Evolutionary conservation across 2,797 vertebrate genomes (phyloP).

Genomic region (Neosilurus hyrtlii): DNA sequence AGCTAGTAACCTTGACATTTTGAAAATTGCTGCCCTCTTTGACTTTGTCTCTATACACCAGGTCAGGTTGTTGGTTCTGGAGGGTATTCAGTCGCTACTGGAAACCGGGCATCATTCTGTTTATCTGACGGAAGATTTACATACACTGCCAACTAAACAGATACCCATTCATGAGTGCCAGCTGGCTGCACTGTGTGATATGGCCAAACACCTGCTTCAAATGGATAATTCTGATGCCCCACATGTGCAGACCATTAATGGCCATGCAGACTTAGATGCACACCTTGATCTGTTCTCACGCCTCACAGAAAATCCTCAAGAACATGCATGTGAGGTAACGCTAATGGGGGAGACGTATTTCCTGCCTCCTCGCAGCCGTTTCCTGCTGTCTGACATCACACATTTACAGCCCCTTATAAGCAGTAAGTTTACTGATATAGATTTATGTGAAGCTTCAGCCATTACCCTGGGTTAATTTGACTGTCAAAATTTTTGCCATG

Average conservation of each 20-base stretch:
- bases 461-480: not conserved
- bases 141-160: constrained; percentile 39
- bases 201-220: constrained; percentile 82
- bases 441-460: not conserved
- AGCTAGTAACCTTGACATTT: not conserved
- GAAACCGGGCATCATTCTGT: constrained; percentile 74
- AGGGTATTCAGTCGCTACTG: constrained; percentile 79
- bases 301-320: constrained; percentile 76
- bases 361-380: constrained; percentile 80
- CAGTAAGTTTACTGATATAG: constrained; percentile 77
- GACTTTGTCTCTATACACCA: constrained; percentile 52
- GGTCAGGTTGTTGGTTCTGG: constrained; percentile 79
- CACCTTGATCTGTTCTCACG: constrained; percentile 79
- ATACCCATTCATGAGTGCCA: constrained; percentile 63
- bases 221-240: constrained; percentile 60
- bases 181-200: constrained; percentile 85
- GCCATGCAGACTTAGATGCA: constrained; percentile 58
- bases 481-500: too few species aligned
- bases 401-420: constrained; percentile 80
- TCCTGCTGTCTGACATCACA: constrained; percentile 90
- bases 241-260: constrained; percentile 56
- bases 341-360: constrained; percentile 88
- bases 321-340: constrained; percentile 66
- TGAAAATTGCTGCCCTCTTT: not conserved
- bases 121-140: constrained; percentile 64